These are phyloP conservation scores for Calliphora vicina DNA, from an alignment of 1,140 invertebrate genomes.

Conservation along the genomic window DNA sequence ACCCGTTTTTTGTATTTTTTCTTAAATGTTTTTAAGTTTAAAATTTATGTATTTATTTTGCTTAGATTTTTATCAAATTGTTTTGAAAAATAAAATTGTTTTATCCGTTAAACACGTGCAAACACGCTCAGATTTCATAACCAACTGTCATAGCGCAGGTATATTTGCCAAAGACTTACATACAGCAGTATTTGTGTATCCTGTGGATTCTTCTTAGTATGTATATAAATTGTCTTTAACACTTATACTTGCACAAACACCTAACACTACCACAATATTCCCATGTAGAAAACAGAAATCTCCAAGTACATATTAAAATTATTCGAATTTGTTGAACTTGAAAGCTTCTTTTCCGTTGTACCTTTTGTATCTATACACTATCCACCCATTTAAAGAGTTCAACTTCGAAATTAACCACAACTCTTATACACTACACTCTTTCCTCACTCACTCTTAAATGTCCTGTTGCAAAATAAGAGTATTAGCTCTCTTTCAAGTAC, in stretches of 20 bases:
- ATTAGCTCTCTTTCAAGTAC: not conserved
- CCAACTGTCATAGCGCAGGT: slow-evolving; percentile 31
- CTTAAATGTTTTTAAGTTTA: not conserved
- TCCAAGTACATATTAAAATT: not conserved
- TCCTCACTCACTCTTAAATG: too few relatives aligned
- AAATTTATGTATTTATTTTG: not conserved
- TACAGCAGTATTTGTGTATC: slow-evolving; percentile 16
- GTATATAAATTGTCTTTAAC: not conserved
- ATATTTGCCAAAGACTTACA: slow-evolving; percentile 14
- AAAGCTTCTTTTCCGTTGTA: not conserved
- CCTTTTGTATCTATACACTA: not conserved
- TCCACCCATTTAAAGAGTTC: not conserved
- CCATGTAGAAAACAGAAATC: too few relatives aligned
- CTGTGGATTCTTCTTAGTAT: not conserved
- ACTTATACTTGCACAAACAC: not conserved
- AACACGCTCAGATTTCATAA: slow-evolving; percentile 32
- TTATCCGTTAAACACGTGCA: slow-evolving; percentile 23
- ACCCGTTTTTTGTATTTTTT: not conserved
- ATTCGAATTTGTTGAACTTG: slow-evolving; percentile 31
- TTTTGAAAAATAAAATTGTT: not conserved
- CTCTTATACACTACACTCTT: not conserved
- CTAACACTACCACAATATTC: not conserved
- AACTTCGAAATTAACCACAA: not conserved
- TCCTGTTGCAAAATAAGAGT: too few relatives aligned
- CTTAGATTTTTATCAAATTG: not conserved